Conservation (phyloP, 2,888 invertebrate genomes). For the Xanthorhoe designata region DNA sequence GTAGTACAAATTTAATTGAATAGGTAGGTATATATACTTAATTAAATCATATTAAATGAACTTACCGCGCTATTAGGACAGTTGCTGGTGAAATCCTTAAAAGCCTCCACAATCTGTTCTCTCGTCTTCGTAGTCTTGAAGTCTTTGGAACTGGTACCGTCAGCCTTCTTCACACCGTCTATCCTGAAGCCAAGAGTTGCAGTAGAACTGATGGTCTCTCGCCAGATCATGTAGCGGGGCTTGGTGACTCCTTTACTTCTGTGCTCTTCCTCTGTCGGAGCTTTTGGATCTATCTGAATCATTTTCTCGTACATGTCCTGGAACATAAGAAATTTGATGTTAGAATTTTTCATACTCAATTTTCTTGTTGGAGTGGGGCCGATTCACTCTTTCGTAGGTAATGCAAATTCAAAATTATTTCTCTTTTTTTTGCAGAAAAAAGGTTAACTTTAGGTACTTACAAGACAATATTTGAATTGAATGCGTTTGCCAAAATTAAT, state of each 20-base stretch:
- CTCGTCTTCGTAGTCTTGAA: slow-evolving; percentile 96
- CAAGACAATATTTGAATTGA: no score
- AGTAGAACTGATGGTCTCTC: slow-evolving; percentile 99
- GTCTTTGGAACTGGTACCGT: slow-evolving; percentile 96
- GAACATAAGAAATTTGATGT: slow-evolving; percentile 46
- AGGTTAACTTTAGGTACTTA: no score
- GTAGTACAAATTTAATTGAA: no score
- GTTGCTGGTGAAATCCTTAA: slow-evolving; percentile 92
- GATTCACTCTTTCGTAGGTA: no score
- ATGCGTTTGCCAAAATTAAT: no score
- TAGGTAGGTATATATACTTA: no score
- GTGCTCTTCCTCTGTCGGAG: slow-evolving; percentile 96
- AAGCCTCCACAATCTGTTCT: slow-evolving; percentile 92
- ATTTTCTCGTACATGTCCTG: slow-evolving; percentile 99
- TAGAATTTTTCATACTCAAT: not conserved
- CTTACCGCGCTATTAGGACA: slow-evolving; percentile 92
- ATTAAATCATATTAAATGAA: slow-evolving; percentile 44
- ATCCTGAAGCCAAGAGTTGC: slow-evolving; percentile 98
- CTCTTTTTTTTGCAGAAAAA: no score
- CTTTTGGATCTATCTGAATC: slow-evolving; percentile 95
- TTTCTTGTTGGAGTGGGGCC: no score
- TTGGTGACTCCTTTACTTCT: slow-evolving; percentile 96
- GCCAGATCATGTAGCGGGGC: slow-evolving; percentile 97
- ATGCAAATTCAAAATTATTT: no score
- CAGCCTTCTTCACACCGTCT: slow-evolving; percentile 96